These are phyloP conservation scores for Prorops nasuta DNA, from an alignment of 1,140 invertebrate genomes.

Conservation along the genomic window DNA sequence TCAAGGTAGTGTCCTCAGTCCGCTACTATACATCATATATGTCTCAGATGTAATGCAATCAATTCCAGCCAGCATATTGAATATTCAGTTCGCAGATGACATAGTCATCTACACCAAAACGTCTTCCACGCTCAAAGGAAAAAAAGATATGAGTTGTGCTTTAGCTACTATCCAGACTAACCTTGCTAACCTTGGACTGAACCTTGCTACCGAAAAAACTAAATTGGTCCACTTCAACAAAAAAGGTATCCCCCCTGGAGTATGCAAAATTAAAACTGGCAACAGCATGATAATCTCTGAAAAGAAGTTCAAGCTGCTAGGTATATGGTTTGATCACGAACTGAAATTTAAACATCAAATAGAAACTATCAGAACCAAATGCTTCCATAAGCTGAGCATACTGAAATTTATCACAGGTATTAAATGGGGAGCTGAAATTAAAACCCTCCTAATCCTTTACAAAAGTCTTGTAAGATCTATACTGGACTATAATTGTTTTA, in stretches of 20 bases:
- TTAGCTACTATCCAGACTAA: neutral
- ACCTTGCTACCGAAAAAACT: conserved; percentile 2
- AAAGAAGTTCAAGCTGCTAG: conserved; percentile 3
- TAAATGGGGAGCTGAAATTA: neutral
- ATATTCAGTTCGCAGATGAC: conserved; percentile 20
- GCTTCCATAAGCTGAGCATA: neutral
- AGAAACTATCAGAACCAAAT: neutral
- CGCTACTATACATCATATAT: conserved; percentile 18
- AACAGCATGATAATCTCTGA: conserved; percentile 4
- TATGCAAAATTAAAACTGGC: conserved; percentile 2
- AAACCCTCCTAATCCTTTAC: neutral
- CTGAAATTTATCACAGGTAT: conserved; percentile 1
- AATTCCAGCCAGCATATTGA: neutral
- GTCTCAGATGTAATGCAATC: conserved; percentile 9
- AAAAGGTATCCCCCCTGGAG: neutral
- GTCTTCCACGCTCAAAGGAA: too few relatives aligned
- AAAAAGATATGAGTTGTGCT: too few relatives aligned
- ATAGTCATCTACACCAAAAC: too few relatives aligned
- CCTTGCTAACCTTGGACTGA: neutral
- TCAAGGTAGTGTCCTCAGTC: conserved; percentile 21
- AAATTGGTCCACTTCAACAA: conserved; percentile 12
- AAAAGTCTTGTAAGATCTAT: neutral
- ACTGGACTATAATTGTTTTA: neutral
- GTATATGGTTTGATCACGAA: conserved; percentile 12
- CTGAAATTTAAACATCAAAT: conserved; percentile 7